These are phyloP conservation scores for Papilio dardanus DNA, from an alignment of 1,140 invertebrate species.

Conservation along the genomic window DNA sequence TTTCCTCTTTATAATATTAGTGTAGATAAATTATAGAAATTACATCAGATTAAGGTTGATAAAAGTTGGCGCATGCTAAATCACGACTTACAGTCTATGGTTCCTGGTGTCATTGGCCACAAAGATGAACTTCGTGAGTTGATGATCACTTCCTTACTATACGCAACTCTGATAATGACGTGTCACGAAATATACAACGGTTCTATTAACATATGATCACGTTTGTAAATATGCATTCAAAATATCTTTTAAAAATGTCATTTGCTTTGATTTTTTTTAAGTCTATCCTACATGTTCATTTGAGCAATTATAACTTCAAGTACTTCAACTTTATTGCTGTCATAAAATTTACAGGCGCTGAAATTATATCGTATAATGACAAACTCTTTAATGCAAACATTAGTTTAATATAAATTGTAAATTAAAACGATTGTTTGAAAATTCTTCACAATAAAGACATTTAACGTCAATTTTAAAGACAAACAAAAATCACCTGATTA, in stretches of 20 bases:
- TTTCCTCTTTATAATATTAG: too few species aligned
- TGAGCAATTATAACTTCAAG: neutral
- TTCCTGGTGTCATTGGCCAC: constrained; percentile 4
- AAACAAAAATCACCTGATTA: constrained; percentile 12
- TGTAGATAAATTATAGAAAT: neutral
- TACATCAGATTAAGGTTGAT: neutral
- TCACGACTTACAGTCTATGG: constrained; percentile 6
- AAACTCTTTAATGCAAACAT: neutral
- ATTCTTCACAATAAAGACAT: neutral
- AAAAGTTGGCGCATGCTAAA: neutral
- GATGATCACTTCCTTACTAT: neutral
- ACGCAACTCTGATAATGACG: neutral
- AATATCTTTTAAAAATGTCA: too few species aligned
- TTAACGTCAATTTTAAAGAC: neutral
- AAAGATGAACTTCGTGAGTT: neutral
- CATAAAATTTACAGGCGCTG: constrained; percentile 1
- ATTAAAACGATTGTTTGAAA: neutral
- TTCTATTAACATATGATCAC: constrained; percentile 3
- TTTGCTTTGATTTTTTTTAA: neutral
- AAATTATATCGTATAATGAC: neutral
- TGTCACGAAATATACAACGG: constrained; percentile 17
- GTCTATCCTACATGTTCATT: neutral
- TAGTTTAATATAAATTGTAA: neutral
- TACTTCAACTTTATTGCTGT: neutral
- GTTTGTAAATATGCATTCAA: neutral